Evolutionary conservation across 2,113 vertebrate species (phyloP).

Genomic region (Microtus ochrogaster): DNA sequence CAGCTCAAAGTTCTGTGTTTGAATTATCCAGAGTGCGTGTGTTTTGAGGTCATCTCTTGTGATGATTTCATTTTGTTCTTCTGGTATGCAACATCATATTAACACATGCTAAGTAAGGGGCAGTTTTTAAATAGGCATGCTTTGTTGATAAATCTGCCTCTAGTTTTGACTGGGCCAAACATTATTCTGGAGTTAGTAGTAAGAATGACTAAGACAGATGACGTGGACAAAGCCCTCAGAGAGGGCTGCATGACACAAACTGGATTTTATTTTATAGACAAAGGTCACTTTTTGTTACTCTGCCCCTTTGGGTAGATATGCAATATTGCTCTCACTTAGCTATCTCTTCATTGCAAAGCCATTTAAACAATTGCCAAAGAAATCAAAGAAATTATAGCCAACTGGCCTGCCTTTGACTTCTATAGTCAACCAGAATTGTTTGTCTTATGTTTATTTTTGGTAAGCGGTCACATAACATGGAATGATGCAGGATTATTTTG

Average conservation of each 20-base stretch:
- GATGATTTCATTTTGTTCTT: slow-evolving; percentile 80
- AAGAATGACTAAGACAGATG: slow-evolving; percentile 45
- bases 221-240: background rate
- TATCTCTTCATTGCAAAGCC: slow-evolving; percentile 19
- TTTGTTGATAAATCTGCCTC: slow-evolving; percentile 71
- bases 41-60: slow-evolving; percentile 66
- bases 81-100: slow-evolving; percentile 76
- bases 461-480: background rate
- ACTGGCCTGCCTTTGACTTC: background rate
- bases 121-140: slow-evolving; percentile 72
- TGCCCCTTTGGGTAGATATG: background rate
- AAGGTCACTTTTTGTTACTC: background rate
- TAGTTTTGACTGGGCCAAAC: slow-evolving; percentile 66
- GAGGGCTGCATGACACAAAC: background rate
- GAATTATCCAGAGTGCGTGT: slow-evolving; percentile 64
- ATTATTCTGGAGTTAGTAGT: slow-evolving; percentile 61
- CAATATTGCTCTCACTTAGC: slow-evolving; percentile 26
- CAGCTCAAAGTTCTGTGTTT: slow-evolving; percentile 49
- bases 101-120: slow-evolving; percentile 75
- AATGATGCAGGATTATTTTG: background rate
- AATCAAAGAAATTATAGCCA: background rate
- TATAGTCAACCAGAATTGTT: background rate
- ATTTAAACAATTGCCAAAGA: slow-evolving; percentile 29
- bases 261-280: slow-evolving; percentile 14
- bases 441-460: background rate